Evolutionary conservation across 2,888 invertebrate species (phyloP).

Genomic region (Dexiosoma caninum): DNA sequence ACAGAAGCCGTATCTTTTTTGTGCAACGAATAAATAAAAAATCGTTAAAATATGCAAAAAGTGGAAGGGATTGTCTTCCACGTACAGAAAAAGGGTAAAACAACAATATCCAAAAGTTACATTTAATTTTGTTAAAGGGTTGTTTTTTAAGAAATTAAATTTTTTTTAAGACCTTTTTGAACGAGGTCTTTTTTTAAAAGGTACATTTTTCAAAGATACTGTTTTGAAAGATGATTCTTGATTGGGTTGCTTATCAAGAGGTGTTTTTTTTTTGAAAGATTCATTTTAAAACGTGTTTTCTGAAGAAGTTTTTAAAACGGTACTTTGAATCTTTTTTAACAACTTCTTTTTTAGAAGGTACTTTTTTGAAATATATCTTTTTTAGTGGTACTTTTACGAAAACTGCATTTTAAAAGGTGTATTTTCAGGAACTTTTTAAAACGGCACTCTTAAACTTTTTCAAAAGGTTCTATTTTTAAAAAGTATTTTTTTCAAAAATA

Average conservation of each 20-base stretch:
- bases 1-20: not conserved
- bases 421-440: too few species aligned
- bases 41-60: not conserved
- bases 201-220: not conserved
- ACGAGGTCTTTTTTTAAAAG: not conserved
- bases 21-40: not conserved
- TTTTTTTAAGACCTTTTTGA: too few species aligned
- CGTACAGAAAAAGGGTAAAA: too few species aligned
- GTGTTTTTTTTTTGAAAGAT: not conserved
- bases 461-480: not conserved
- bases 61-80: too few species aligned
- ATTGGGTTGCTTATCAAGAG: too few species aligned
- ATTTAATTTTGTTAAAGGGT: not conserved
- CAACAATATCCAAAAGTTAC: too few species aligned
- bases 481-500: not conserved
- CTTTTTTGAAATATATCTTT: not conserved
- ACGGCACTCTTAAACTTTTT: too few species aligned
- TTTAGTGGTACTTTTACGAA: too few species aligned
- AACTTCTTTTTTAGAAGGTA: not conserved
- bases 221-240: not conserved
- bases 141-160: too few species aligned
- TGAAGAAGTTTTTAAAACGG: not conserved
- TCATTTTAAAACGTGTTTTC: too few species aligned
- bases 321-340: not conserved
- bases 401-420: too few species aligned